Conservation (phyloP, 2,113 vertebrate species). For the Egretta garzetta region DNA sequence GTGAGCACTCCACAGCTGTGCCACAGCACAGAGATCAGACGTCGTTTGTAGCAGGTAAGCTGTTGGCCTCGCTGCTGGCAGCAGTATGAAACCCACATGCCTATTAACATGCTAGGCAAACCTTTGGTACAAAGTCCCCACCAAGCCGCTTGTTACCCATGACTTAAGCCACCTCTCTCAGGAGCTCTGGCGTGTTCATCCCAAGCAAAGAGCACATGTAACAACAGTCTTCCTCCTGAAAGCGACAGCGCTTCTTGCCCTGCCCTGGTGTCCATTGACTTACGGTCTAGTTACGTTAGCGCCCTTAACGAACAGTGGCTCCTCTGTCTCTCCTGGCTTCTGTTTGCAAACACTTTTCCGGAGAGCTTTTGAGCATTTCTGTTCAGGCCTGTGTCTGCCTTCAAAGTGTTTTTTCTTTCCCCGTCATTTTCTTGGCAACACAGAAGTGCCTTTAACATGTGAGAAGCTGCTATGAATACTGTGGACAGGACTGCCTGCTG, state of each 20-base stretch:
- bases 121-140: background rate
- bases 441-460: background rate
- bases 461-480: background rate
- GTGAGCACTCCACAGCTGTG: background rate
- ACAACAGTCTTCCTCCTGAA: background rate
- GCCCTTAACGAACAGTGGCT: background rate
- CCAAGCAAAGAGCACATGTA: background rate
- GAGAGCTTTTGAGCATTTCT: background rate
- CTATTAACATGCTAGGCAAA: background rate
- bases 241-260: background rate
- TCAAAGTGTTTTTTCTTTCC: background rate
- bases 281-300: rapidly evolving
- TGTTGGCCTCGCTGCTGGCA: too few relatives aligned
- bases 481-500: background rate
- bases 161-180: background rate
- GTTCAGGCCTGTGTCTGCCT: background rate
- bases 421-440: background rate
- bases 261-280: background rate
- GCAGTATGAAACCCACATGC: background rate
- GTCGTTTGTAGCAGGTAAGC: rapidly evolving
- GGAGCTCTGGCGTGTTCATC: background rate
- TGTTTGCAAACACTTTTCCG: background rate
- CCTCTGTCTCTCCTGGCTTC: background rate
- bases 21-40: background rate
- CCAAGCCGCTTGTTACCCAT: rapidly evolving